A percentile compares a stretch with the other conserved stretches of the same genome.
These are phyloP conservation scores for Conops quadrifasciatus DNA, from an alignment of 2,888 invertebrate species.

Conservation along the genomic window DNA sequence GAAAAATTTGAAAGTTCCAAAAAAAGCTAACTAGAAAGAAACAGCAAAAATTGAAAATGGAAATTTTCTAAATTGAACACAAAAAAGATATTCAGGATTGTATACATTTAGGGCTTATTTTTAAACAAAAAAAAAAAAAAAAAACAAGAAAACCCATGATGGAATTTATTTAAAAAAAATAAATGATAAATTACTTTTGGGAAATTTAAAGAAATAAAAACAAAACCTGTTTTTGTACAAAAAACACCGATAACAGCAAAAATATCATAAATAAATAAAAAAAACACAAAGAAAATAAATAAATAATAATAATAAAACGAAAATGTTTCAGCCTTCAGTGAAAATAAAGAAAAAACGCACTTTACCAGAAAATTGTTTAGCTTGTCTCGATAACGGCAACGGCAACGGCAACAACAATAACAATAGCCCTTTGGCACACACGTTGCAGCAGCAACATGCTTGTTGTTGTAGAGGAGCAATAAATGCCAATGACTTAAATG, in stretches of 20 bases:
- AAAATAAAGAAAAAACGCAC: constrained; percentile 64
- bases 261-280: constrained; percentile 37
- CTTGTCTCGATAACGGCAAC: constrained; percentile 43
- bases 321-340: constrained; percentile 66
- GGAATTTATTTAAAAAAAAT: constrained; percentile 4
- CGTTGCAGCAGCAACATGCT: constrained; percentile 46
- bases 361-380: constrained; percentile 42
- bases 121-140: too few relatives aligned
- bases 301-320: constrained; percentile 35
- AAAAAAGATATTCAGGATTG: constrained; percentile 33
- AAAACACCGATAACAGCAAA: not conserved
- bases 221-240: not conserved
- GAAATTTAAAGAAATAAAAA: not conserved
- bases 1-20: too few relatives aligned
- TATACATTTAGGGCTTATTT: too few relatives aligned
- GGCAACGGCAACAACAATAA: constrained; percentile 39
- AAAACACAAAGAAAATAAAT: constrained; percentile 37
- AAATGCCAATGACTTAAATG: constrained; percentile 30
- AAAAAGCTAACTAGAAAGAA: not conserved
- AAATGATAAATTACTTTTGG: constrained; percentile 9
- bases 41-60: constrained; percentile 20
- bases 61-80: constrained; percentile 29
- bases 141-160: not conserved
- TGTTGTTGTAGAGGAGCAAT: constrained; percentile 51
- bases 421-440: too few relatives aligned